Base-by-base conservation (phyloP, 2,888 invertebrate genomes). In the Ferrisia virgata region DNA sequence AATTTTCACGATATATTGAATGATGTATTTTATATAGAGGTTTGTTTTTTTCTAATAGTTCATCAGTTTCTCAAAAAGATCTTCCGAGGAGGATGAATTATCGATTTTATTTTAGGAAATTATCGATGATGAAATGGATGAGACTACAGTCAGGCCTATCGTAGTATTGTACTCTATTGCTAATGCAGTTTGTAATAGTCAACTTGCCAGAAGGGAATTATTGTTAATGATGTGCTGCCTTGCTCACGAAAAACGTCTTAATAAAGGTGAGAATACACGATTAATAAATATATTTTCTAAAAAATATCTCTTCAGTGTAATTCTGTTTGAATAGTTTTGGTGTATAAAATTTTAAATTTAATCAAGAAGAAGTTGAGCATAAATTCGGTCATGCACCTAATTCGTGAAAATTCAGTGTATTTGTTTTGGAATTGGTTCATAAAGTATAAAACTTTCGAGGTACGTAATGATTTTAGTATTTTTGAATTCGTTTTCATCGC, bases 91-190 rank as follows among this genome's bases (percentile, higher is more conserved):
- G n/a, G n/a, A n/a, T n/a, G n/a, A n/a, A 22, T 53, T 53, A 8
- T 18, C 11, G 4, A 78, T 78, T 39, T 22, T 36, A 78, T 18
- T 81, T 58, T 53, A 83, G 72, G 76, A 76, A 18, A 28, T 72
- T 4, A n/a, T 89, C 84, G 88, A 89, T 47, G 89, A 91, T 86
- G 86, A 90, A 79, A 89, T 89, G 85, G 93, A 93, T 87, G 93
- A 94, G 88, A 89, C 89, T 1, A 88, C 89, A 0, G 92, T 92
- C 85, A 89, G 92, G 87, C 91, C 91, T 0, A 88, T 90, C 0
- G 91, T 91, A 58, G 90, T 91, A 8, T 88, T 93, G 22, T 91
- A 92, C 79, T 90, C 90, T 39, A 90, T 91, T 85, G 89, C 90
- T 18, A 89, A 90, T 13, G 87, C 93, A 4, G 90, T 92, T 33